Evolutionary conservation across 2,113 vertebrate species (phyloP).

Genomic region (Chlorodrepanis virens): DNA sequence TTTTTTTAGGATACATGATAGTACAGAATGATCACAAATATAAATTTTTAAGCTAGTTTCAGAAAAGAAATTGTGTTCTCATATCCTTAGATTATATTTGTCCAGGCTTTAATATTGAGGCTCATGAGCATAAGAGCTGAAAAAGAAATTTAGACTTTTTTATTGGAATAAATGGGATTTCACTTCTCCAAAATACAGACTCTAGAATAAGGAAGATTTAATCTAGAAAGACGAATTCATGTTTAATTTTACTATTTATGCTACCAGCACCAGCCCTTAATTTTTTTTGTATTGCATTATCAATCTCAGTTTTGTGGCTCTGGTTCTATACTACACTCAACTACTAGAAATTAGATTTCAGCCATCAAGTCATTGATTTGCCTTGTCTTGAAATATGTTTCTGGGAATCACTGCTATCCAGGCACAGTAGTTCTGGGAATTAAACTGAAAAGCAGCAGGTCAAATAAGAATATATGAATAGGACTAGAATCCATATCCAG

Average conservation of each 20-base stretch:
- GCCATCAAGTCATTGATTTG: constrained; percentile 67
- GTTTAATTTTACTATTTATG: neutral
- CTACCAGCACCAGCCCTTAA: fast-evolving
- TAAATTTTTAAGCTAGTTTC: neutral
- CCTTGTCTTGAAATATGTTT: constrained; percentile 66
- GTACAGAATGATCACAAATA: neutral
- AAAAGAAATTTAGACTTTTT: neutral
- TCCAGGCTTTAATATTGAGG: neutral
- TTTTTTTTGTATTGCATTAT: neutral
- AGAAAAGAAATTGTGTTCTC: neutral
- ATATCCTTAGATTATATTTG: neutral
- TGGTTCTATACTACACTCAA: constrained; percentile 16
- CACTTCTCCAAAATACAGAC: neutral
- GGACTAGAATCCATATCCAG: neutral
- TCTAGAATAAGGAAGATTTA: neutral
- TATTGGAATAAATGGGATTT: neutral
- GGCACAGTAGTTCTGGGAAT: constrained; percentile 62
- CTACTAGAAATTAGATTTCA: constrained; percentile 68
- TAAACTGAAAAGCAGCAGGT: constrained; percentile 40
- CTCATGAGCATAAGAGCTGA: neutral
- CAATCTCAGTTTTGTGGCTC: neutral
- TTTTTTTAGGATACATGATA: neutral
- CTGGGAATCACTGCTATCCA: constrained; percentile 63
- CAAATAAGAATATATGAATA: constrained; percentile 28
- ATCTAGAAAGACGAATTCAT: neutral